Conservation (phyloP, 2,888 invertebrate species). For the Lepidocyrtoides sp. region DNA sequence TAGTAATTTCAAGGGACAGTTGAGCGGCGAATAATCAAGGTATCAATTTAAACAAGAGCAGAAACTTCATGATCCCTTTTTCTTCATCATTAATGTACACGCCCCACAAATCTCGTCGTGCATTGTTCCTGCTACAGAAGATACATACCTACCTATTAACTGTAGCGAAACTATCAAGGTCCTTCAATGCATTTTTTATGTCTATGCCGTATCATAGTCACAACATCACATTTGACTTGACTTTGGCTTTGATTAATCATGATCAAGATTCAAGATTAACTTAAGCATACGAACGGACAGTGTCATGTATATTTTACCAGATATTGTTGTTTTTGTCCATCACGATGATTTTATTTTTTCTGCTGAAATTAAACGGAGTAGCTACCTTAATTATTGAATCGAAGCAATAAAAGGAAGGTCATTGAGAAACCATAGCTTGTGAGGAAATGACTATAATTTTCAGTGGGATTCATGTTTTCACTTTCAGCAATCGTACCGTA, state of each 20-base stretch:
- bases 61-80: constrained; percentile 18
- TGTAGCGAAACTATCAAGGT: neutral
- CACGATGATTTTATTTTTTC: too few relatives aligned
- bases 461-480: too few relatives aligned
- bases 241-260: constrained; percentile 60
- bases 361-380: too few relatives aligned
- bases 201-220: neutral
- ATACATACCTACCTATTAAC: neutral
- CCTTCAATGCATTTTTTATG: constrained; percentile 62
- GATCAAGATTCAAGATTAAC: constrained; percentile 25
- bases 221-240: constrained; percentile 16
- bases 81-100: constrained; percentile 26
- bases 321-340: neutral
- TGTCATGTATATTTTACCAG: neutral
- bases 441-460: too few relatives aligned
- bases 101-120: constrained; percentile 60
- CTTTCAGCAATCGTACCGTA: too few relatives aligned
- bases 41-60: constrained; percentile 60
- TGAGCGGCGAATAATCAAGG: constrained; percentile 50
- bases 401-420: neutral
- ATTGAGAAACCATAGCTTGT: too few relatives aligned
- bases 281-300: neutral
- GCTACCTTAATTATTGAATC: neutral
- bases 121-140: neutral
- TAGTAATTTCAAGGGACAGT: constrained; percentile 2